phyloP scores from a whole-genome alignment of 2,797 vertebrate species.

The Arrhamphus sclerolepis region DNA sequence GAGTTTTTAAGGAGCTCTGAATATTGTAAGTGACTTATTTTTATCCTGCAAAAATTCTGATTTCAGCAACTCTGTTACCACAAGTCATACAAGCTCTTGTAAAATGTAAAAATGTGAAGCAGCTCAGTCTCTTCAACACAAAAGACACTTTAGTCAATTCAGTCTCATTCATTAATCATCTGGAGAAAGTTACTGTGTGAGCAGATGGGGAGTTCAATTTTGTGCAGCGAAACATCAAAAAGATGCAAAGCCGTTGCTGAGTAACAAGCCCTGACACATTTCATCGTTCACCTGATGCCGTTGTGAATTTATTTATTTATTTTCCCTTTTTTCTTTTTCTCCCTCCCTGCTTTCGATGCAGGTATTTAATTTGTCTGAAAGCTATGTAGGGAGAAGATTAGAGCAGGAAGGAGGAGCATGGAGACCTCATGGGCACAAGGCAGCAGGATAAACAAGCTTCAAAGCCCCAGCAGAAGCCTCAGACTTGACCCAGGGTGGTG shows the following conservation, averaged over 20 bases:
- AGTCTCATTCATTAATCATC: constrained; percentile 15
- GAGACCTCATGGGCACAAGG: constrained; percentile 60
- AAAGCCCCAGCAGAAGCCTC: constrained; percentile 69
- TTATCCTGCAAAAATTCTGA: not conserved
- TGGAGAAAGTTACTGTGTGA: not conserved
- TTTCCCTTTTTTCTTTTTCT: not conserved
- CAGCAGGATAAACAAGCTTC: constrained; percentile 74
- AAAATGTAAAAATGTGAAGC: not conserved
- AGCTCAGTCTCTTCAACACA: not conserved
- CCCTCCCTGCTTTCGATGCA: constrained; percentile 12
- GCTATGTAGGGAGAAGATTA: constrained; percentile 37
- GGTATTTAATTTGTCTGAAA: constrained; percentile 60
- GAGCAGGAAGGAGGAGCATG: constrained; percentile 4
- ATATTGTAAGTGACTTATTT: not conserved
- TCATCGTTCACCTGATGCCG: constrained; percentile 21
- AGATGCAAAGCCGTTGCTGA: constrained; percentile 5
- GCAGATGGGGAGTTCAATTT: constrained; percentile 6
- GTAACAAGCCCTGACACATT: constrained; percentile 24
- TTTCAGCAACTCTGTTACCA: not conserved
- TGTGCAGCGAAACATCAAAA: constrained; percentile 16
- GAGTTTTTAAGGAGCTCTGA: not conserved
- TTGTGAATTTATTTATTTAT: not conserved
- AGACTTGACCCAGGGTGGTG: constrained; percentile 71
- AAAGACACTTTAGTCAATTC: constrained; percentile 13
- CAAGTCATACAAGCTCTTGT: not conserved